These are phyloP conservation scores for Pagrus major DNA, from an alignment of 2,113 vertebrate genomes.

Conservation along the genomic window DNA sequence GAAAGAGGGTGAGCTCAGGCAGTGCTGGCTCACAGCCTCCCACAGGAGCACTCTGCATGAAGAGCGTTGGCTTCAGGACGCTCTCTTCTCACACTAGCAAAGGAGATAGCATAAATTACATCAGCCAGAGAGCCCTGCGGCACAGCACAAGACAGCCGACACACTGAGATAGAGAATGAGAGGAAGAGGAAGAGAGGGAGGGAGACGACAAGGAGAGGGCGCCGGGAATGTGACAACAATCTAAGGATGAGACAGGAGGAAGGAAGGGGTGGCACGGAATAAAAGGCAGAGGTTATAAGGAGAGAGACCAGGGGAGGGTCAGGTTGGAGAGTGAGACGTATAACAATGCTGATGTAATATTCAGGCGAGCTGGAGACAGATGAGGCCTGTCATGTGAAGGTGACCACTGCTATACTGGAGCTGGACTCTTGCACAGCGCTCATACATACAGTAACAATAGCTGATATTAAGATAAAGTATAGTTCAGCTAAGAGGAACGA, in stretches of 20 bases:
- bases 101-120: slow-evolving; percentile 78
- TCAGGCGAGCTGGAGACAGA: slow-evolving; percentile 42
- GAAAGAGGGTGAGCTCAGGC: slow-evolving; percentile 40
- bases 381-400: slow-evolving; percentile 68
- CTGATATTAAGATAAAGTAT: slow-evolving; percentile 53
- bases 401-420: slow-evolving; percentile 51
- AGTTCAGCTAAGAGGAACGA: slow-evolving; percentile 20
- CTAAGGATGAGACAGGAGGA: slow-evolving; percentile 47
- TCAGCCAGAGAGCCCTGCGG: slow-evolving; percentile 71
- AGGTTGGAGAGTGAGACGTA: slow-evolving; percentile 2
- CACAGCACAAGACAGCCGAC: slow-evolving; percentile 57
- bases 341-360: slow-evolving; percentile 37
- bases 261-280: slow-evolving; percentile 10
- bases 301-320: slow-evolving; percentile 14
- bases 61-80: slow-evolving; percentile 63
- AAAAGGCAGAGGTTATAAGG: slow-evolving; percentile 36
- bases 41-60: slow-evolving; percentile 75
- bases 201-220: slow-evolving; percentile 25
- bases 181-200: neutral
- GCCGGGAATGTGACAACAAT: slow-evolving; percentile 36
- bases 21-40: slow-evolving; percentile 61
- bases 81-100: slow-evolving; percentile 58
- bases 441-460: slow-evolving; percentile 25
- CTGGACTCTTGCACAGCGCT: slow-evolving; percentile 30
- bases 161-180: slow-evolving; percentile 29